These are phyloP conservation scores for Choreutis nemorana DNA, from an alignment of 2,888 invertebrate species.

Conservation along the genomic window DNA sequence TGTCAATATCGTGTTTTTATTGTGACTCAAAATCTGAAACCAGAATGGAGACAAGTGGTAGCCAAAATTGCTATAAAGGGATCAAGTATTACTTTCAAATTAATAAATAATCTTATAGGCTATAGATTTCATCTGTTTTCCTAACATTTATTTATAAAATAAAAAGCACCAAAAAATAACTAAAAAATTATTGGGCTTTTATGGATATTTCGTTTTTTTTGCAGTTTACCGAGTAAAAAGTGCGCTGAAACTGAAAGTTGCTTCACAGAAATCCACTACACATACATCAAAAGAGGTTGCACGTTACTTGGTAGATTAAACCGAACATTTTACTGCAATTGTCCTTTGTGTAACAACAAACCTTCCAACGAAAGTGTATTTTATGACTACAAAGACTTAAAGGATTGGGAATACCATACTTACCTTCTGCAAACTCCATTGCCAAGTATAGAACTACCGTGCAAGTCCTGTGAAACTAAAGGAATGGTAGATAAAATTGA, in stretches of 20 bases:
- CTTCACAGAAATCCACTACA: conserved; percentile 32
- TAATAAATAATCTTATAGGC: not conserved
- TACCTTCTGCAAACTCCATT: conserved; percentile 21
- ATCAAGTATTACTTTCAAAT: too few relatives aligned
- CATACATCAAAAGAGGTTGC: conserved; percentile 40
- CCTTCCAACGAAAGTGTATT: conserved; percentile 23
- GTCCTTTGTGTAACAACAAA: conserved; percentile 45
- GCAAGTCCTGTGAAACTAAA: conserved; percentile 36
- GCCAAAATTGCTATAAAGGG: too few relatives aligned
- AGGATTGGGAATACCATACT: conserved; percentile 43
- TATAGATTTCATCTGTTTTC: not conserved
- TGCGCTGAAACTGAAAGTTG: conserved; percentile 29
- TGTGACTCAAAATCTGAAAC: too few relatives aligned
- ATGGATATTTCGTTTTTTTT: conserved; percentile 9
- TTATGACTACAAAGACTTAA: conserved; percentile 28
- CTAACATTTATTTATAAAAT: not conserved
- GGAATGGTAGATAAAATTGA: conserved; percentile 22
- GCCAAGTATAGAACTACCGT: conserved; percentile 24
- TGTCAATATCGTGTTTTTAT: too few relatives aligned
- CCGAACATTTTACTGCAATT: conserved; percentile 43
- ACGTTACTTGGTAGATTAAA: conserved; percentile 24
- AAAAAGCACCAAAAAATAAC: not conserved
- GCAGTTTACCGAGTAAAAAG: conserved; percentile 18
- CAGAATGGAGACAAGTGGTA: too few relatives aligned
- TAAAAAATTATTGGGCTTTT: not conserved